Base-by-base conservation (phyloP, 1,140 invertebrate genomes). In the Bradynema listronoti region DNA sequence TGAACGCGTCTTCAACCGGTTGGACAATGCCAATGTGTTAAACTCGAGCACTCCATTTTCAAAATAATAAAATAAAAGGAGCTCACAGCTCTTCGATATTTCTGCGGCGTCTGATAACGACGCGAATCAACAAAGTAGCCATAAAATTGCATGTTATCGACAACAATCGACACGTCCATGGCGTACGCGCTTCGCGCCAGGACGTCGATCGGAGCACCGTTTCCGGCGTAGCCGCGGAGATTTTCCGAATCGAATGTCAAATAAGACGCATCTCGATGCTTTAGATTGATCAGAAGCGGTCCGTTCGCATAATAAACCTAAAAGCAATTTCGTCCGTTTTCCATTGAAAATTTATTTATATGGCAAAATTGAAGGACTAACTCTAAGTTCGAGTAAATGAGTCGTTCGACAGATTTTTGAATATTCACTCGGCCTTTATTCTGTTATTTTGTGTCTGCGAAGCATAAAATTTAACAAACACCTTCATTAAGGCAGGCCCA, bases 241-340 rank as follows among this genome's bases (percentile, higher is more conserved):
- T 83, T 79, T 0, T 0, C 85, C 82, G 62, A 51, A 51, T 85
- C 79, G 77, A 93, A 97, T 1, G 89, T 88, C 2, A 97, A 81
- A 36, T 78, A 74, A 47, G 87, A 83, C 1, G 87, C 84, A 1
- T 78, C 76, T 4, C 71, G 66, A 51, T 79, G 80, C 46, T 83
- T 82, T 53, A 97, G 77, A 80, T 93, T 81, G 46, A 97, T 84
- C 4, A 98, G 75, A 25, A 96, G 84, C 16, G 87, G 88, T 9
- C 87, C 87, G 71, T 95, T 90, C 2, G 97, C 83, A 89, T 96
- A 91, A 0, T 91, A 89, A 0, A 96, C 91, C 22, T 81, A 54
- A 72, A 87, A 88, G 74, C 87, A 88, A 1, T 90, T 91, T 1
- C 78, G 73, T 46, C 85, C 83, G 65, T 89, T 83, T 14, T 84